Conservation (phyloP, 2,113 vertebrate genomes). For the Notarius lentiginosus region DNA sequence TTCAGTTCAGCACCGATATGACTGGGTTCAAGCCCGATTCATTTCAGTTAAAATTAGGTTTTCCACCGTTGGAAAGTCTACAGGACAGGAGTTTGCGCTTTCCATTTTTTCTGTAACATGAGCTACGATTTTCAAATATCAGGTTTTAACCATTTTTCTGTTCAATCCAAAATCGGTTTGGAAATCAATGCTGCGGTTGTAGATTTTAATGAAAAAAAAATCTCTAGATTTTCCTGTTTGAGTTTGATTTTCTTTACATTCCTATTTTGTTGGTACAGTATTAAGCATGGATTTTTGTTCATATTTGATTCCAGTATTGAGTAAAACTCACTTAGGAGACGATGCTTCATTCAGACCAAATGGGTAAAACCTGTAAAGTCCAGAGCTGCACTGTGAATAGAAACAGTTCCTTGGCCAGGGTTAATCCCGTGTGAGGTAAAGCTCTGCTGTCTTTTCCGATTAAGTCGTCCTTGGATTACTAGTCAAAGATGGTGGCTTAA, state of each 20-base stretch:
- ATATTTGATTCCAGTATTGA: neutral
- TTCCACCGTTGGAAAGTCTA: neutral
- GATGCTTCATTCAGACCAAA: neutral
- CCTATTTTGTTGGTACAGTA: neutral
- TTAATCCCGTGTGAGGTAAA: slow-evolving; percentile 28
- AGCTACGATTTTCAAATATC: neutral
- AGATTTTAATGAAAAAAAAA: neutral
- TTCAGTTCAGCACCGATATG: neutral
- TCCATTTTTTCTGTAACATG: neutral
- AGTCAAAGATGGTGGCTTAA: neutral
- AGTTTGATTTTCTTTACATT: neutral
- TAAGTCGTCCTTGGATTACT: slow-evolving; percentile 2
- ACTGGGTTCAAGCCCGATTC: neutral
- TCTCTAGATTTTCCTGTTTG: neutral
- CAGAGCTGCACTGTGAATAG: neutral
- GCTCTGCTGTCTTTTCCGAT: slow-evolving; percentile 40
- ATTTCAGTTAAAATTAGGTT: neutral
- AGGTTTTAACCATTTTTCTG: neutral
- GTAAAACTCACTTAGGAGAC: neutral
- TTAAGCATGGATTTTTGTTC: neutral
- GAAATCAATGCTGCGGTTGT: neutral
- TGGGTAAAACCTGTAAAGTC: neutral
- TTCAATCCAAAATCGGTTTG: neutral
- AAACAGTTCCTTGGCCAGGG: neutral
- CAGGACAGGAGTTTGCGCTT: neutral